Percentiles rank a stretch among this genome's conserved stretches.
Conservation (phyloP, 2,888 invertebrate species). For the Aproaerema taeniolella region DNA sequence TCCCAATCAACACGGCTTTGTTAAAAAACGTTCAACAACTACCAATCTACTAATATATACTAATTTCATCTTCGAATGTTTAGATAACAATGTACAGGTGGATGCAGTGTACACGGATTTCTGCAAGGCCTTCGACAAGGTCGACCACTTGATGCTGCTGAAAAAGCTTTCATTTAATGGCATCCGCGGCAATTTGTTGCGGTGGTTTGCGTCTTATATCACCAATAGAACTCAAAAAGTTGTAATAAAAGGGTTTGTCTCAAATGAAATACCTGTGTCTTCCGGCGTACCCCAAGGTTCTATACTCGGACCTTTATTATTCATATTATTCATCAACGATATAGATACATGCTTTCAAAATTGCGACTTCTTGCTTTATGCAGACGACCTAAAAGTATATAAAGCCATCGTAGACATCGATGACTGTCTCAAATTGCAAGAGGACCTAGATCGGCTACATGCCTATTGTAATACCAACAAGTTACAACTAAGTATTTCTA, state of each 20-base stretch:
- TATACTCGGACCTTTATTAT: constrained; percentile 4
- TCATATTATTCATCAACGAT: constrained; percentile 1
- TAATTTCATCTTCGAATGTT: background rate
- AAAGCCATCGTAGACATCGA: background rate
- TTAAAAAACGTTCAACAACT: background rate
- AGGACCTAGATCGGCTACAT: background rate
- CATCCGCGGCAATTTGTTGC: constrained; percentile 11
- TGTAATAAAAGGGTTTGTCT: constrained; percentile 7
- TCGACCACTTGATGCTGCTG: background rate
- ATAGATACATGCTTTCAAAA: background rate
- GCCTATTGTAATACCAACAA: constrained; percentile 3
- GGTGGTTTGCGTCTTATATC: constrained; percentile 17
- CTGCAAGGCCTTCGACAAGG: constrained; percentile 7
- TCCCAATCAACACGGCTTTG: constrained; percentile 4
- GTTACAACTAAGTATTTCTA: constrained; percentile 2
- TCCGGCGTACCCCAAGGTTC: constrained; percentile 11
- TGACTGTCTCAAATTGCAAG: constrained; percentile 3
- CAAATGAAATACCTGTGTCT: background rate
- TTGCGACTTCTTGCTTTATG: constrained; percentile 4
- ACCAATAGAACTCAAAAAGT: constrained; percentile 12
- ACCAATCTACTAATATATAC: constrained; percentile 2
- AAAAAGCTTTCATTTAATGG: constrained; percentile 12
- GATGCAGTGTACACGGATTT: constrained; percentile 15
- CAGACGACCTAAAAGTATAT: constrained; percentile 10
- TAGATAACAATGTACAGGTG: constrained; percentile 3